Conservation (phyloP, 1,140 invertebrate genomes). For the Metopolophium dirhodum region DNA sequence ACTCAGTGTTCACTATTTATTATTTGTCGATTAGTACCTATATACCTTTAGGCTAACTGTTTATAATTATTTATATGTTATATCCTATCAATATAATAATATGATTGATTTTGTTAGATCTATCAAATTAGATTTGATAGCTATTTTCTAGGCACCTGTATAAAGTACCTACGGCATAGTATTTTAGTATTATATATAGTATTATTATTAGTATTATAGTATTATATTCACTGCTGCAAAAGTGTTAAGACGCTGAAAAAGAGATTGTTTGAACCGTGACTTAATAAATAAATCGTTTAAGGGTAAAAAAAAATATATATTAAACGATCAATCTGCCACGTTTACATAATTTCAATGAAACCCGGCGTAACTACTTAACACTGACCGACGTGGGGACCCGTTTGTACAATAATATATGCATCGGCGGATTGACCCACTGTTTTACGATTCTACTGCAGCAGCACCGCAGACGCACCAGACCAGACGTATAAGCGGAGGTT, state of each 20-base stretch:
- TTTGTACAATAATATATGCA: not conserved
- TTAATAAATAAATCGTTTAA: not conserved
- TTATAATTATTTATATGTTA: not conserved
- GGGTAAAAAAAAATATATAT: not conserved
- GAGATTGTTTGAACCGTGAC: not conserved
- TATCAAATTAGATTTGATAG: not conserved
- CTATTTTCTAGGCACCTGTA: not conserved
- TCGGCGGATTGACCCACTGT: not conserved
- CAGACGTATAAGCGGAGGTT: not conserved
- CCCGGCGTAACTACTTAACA: not conserved
- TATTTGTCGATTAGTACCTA: not conserved
- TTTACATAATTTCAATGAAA: not conserved
- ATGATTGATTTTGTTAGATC: not conserved
- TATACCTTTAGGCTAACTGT: too few species aligned
- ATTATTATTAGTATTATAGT: too few species aligned
- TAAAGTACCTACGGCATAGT: not conserved
- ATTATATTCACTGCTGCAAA: too few species aligned
- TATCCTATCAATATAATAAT: not conserved
- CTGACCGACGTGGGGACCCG: not conserved
- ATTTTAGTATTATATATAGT: not conserved
- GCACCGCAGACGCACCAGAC: not conserved
- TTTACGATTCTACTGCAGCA: not conserved
- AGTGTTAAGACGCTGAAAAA: not conserved
- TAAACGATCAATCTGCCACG: not conserved
- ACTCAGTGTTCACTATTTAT: not conserved